Conservation (phyloP, 2,797 vertebrate species). For the Atherinosoma microstoma region DNA sequence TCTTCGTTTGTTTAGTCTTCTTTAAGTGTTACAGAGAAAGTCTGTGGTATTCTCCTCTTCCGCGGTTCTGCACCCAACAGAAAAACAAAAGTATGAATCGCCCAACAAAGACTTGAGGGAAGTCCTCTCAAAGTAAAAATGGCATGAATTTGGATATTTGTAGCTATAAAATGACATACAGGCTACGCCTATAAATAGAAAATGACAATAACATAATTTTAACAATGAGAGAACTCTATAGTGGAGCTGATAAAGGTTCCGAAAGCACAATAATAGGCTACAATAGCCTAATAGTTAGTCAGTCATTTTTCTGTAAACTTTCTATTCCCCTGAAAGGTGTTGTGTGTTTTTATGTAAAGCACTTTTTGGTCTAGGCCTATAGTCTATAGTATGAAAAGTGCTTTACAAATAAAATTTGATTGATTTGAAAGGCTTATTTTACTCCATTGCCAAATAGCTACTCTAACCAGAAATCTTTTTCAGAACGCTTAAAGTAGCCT, state of each 20-base stretch:
- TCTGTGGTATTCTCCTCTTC: constrained; percentile 37
- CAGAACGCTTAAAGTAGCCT: background rate
- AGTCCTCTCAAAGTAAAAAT: background rate
- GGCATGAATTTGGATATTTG: background rate
- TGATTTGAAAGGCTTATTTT: no score
- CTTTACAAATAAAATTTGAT: no score
- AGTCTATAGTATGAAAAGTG: no score
- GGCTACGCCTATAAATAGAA: background rate
- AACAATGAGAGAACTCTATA: background rate
- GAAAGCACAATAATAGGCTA: background rate
- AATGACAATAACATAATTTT: background rate
- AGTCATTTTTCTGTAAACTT: no score
- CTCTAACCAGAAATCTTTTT: no score
- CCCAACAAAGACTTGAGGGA: background rate
- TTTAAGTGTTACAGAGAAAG: constrained; percentile 46
- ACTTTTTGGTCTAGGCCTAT: no score
- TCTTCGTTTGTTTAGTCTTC: constrained; percentile 59
- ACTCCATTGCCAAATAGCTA: no score
- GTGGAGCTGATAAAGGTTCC: background rate
- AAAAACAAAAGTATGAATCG: background rate
- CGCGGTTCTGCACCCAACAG: constrained; percentile 17
- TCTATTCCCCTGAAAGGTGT: no score
- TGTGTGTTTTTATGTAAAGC: no score
- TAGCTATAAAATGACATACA: background rate
- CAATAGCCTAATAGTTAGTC: no score